Percentiles rank a stretch among this genome's conserved stretches.
These are phyloP conservation scores for Spheniscus humboldti DNA, from an alignment of 2,797 vertebrate species.

Conservation along the genomic window DNA sequence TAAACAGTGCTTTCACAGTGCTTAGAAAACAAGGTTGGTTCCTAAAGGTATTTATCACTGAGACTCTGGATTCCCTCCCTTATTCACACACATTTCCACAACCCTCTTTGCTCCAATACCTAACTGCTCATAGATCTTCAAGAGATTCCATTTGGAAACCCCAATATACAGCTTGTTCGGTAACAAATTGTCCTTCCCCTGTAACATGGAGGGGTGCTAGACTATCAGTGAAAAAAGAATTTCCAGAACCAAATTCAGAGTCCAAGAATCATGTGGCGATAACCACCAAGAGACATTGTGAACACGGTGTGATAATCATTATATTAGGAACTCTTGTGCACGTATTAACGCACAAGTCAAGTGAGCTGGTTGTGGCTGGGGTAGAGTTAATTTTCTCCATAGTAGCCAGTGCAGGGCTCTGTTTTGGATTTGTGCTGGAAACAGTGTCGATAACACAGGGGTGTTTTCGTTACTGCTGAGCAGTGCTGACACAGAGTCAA, in stretches of 20 bases:
- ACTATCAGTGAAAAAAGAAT: neutral
- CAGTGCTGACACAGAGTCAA: no score
- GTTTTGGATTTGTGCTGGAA: no score
- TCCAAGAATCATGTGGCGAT: neutral
- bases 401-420: no score
- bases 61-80: neutral
- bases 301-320: neutral
- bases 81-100: neutral
- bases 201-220: neutral
- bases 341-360: neutral
- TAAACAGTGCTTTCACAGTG: neutral
- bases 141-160: neutral
- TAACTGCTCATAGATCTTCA: neutral
- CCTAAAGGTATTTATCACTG: neutral
- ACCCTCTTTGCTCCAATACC: neutral
- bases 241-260: neutral
- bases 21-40: neutral
- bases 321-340: neutral
- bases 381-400: no score
- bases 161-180: neutral
- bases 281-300: fast-evolving
- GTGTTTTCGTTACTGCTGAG: no score
- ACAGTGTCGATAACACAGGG: no score
- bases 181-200: neutral
- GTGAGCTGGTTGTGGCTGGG: no score